Conservation (phyloP, 2,797 vertebrate species). For the Petrocephalus schoutedeni region DNA sequence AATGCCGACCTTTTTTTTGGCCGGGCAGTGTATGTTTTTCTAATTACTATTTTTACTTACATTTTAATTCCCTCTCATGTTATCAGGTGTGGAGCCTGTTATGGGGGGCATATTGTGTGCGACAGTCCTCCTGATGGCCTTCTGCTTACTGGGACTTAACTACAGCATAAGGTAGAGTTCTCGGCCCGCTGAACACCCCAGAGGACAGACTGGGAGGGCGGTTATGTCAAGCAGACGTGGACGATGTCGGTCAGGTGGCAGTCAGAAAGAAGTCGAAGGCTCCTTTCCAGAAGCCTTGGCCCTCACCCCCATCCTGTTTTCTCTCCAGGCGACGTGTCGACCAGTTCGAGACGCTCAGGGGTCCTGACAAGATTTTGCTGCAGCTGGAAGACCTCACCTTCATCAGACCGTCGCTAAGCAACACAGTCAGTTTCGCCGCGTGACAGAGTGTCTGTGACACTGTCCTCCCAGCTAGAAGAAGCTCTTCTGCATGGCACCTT, state of each 20-base stretch:
- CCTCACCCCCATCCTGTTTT: neutral
- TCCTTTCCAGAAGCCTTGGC: neutral
- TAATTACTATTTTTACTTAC: neutral
- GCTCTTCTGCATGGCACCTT: neutral
- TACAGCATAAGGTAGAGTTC: constrained; percentile 44
- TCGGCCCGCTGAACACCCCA: neutral
- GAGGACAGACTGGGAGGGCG: neutral
- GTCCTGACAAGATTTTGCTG: constrained; percentile 65
- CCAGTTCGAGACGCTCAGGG: constrained; percentile 55
- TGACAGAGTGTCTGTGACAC: neutral
- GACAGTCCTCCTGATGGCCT: constrained; percentile 26
- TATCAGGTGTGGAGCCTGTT: constrained; percentile 40
- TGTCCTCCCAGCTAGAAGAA: neutral
- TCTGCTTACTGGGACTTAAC: constrained; percentile 29
- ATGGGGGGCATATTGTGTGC: constrained; percentile 29
- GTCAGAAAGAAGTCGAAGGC: neutral
- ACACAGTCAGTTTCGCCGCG: constrained; percentile 55
- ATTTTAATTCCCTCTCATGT: neutral
- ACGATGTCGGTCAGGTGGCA: neutral
- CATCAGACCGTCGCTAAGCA: constrained; percentile 68
- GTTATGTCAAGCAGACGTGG: neutral
- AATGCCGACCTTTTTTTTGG: too few relatives aligned
- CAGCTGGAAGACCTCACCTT: constrained; percentile 67
- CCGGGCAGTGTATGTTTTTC: neutral
- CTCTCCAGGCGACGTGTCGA: constrained; percentile 53